A percentile compares a stretch with the other conserved stretches of the same genome.
phyloP scores from a whole-genome alignment of 1,140 invertebrate species.

The Procambarus virginalis region DNA sequence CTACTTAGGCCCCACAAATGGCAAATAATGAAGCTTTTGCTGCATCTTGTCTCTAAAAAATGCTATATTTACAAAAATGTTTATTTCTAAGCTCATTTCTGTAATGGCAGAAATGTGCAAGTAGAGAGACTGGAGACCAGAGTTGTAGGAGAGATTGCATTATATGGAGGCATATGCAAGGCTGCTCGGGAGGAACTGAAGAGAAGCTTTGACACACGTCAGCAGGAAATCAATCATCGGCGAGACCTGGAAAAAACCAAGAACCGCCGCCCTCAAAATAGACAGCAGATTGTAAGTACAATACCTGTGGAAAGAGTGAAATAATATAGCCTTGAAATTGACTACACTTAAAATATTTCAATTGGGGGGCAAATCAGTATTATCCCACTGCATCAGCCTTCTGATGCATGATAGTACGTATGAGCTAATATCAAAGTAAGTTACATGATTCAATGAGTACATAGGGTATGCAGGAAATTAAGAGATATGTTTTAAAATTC shows the following conservation, averaged over 20 bases:
- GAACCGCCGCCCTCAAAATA: slow-evolving; percentile 47
- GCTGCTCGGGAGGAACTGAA: slow-evolving; percentile 42
- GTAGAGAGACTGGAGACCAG: slow-evolving; percentile 36
- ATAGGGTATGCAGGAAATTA: no score
- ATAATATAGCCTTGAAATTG: no score
- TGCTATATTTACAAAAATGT: no score
- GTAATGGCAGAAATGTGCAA: slow-evolving; percentile 23
- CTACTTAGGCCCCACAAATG: no score
- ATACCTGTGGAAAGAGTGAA: no score
- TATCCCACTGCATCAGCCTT: no score
- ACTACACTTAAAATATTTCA: not conserved
- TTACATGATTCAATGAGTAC: no score
- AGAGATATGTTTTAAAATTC: no score
- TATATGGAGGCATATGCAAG: slow-evolving; percentile 42
- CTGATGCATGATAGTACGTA: no score
- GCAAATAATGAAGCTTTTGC: no score
- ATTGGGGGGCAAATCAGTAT: not conserved
- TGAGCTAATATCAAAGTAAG: no score
- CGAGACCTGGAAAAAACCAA: slow-evolving; percentile 36
- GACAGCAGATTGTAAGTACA: slow-evolving; percentile 54
- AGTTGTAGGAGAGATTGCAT: slow-evolving; percentile 33
- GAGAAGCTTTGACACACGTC: slow-evolving; percentile 28
- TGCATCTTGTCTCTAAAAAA: no score
- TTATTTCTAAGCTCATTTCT: not conserved
- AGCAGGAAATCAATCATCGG: slow-evolving; percentile 33